Percentiles rank a stretch among this genome's conserved stretches.
Conservation (phyloP, 2,797 vertebrate species). For the Falco cherrug region DNA sequence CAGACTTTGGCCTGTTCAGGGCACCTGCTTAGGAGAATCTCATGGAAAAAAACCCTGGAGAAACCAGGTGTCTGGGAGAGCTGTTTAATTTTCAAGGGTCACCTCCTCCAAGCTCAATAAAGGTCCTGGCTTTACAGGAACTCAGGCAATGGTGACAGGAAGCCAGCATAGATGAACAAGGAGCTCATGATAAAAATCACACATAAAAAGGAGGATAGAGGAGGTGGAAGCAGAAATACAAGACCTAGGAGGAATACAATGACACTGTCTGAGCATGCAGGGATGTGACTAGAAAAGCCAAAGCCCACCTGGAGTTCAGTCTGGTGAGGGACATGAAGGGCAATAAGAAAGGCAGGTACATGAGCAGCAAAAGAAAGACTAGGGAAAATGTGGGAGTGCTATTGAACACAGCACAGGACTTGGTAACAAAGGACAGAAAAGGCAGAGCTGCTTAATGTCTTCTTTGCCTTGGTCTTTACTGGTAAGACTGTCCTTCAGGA, state of each 20-base stretch:
- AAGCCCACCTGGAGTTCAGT: too few species aligned
- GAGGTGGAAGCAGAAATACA: not conserved
- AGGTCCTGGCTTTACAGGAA: not conserved
- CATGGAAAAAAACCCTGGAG: not conserved
- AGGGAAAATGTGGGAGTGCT: too few species aligned
- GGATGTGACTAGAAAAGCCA: too few species aligned
- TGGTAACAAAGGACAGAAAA: too few species aligned
- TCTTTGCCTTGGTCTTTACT: not conserved
- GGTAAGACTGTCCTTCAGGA: not conserved
- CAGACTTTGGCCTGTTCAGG: not conserved
- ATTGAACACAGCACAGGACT: too few species aligned
- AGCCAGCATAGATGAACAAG: not conserved
- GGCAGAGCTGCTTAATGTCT: too few species aligned
- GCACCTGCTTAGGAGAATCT: too few species aligned
- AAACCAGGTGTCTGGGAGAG: not conserved
- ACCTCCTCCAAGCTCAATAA: not conserved
- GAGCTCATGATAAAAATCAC: not conserved
- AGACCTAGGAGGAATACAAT: not conserved
- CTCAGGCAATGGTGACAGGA: not conserved
- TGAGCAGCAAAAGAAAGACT: too few species aligned
- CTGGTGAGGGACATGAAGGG: too few species aligned
- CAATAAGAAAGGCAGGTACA: too few species aligned
- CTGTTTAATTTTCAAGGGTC: too few species aligned
- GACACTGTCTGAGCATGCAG: too few species aligned
- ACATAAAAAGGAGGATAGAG: not conserved